Evolutionary conservation across 2,888 invertebrate species (phyloP).

Genomic region (Pollenia amentaria): DNA sequence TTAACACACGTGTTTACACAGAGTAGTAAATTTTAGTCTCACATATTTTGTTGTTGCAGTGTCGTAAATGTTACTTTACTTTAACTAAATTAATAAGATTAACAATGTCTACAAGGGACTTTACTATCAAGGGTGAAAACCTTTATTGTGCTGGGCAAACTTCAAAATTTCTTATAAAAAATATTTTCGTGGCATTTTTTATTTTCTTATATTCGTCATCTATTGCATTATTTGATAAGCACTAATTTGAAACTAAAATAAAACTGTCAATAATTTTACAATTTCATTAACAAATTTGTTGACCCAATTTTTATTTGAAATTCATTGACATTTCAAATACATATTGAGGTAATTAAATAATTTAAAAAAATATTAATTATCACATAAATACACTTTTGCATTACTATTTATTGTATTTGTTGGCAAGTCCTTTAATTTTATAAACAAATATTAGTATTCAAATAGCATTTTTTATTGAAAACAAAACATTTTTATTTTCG

Average conservation of each 20-base stretch:
- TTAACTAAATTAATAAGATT: too few relatives aligned
- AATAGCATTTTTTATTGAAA: slow-evolving; percentile 1
- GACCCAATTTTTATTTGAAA: slow-evolving; percentile 44
- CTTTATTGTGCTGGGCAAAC: too few relatives aligned
- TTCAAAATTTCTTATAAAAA: too few relatives aligned
- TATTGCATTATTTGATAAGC: too few relatives aligned
- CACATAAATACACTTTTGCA: background rate
- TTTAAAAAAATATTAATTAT: slow-evolving; percentile 8
- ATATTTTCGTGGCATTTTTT: too few relatives aligned
- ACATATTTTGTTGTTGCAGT: too few relatives aligned
- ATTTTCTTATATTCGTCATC: too few relatives aligned
- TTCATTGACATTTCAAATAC: slow-evolving; percentile 24
- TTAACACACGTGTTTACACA: too few relatives aligned
- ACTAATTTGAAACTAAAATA: background rate
- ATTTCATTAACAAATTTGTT: slow-evolving; percentile 34
- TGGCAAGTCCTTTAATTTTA: slow-evolving; percentile 57
- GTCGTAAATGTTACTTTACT: too few relatives aligned
- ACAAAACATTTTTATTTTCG: slow-evolving; percentile 14
- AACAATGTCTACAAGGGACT: too few relatives aligned
- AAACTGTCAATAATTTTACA: background rate
- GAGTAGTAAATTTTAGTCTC: too few relatives aligned
- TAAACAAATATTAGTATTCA: slow-evolving; percentile 53
- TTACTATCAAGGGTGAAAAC: too few relatives aligned
- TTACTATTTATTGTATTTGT: slow-evolving; percentile 16
- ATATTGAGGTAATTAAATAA: background rate